Percentiles rank a stretch among this genome's conserved stretches.
Conservation (phyloP, 2,797 vertebrate species). For the Melanotaenia parkinsoni region DNA sequence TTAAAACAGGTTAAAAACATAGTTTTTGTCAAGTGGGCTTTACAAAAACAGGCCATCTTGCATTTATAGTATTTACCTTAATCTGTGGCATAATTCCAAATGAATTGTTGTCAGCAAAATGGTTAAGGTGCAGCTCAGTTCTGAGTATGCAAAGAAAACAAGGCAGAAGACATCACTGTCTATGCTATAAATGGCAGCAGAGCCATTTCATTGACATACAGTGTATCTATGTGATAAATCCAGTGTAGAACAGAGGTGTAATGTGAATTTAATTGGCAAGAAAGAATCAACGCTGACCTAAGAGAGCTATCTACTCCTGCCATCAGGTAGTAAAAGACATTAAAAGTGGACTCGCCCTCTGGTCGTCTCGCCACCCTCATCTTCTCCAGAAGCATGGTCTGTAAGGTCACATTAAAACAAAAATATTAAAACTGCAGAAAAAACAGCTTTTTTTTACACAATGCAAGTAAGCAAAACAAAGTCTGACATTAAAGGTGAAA, state of each 20-base stretch:
- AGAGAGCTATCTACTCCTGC: conserved; percentile 90
- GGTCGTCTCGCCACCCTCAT: conserved; percentile 89
- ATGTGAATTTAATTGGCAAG: conserved; percentile 22
- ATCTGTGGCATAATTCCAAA: conserved; percentile 88
- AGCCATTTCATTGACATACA: conserved; percentile 9
- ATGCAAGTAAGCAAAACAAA: background rate
- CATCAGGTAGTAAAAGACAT: conserved; percentile 96
- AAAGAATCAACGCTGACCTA: conserved; percentile 78
- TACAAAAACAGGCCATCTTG: conserved; percentile 13
- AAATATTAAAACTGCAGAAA: background rate
- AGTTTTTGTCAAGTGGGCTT: background rate
- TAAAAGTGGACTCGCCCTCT: conserved; percentile 89
- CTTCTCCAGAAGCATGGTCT: conserved; percentile 98
- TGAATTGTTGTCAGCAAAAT: conserved; percentile 91
- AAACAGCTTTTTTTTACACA: background rate
- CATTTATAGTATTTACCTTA: conserved; percentile 83
- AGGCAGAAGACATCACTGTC: conserved; percentile 14
- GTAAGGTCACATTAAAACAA: conserved; percentile 25
- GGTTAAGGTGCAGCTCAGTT: conserved; percentile 97
- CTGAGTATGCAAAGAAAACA: conserved; percentile 71
- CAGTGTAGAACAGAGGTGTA: background rate
- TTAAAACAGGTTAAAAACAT: conserved; percentile 2
- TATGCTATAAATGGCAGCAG: background rate
- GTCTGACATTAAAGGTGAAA: background rate
- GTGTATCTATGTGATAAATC: conserved; percentile 15